These are phyloP conservation scores for Labrus mixtus DNA, from an alignment of 2,113 vertebrate genomes.

Conservation along the genomic window DNA sequence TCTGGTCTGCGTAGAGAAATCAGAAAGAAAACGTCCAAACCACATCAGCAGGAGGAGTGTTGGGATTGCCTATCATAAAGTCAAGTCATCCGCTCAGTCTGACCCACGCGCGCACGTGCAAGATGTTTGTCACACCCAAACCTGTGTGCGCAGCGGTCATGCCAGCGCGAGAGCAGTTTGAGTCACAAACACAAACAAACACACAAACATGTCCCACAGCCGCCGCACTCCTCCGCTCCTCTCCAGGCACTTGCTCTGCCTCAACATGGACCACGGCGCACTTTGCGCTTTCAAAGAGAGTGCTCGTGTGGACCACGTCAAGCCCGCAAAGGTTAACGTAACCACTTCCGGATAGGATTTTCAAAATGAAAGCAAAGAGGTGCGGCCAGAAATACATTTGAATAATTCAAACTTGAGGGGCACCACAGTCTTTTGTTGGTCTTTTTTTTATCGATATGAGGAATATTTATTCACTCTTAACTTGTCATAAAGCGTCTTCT, in stretches of 20 bases:
- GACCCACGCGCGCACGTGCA: slow-evolving; percentile 17
- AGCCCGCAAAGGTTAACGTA: fast-evolving
- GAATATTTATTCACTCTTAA: too few species aligned
- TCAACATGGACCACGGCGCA: slow-evolving; percentile 14
- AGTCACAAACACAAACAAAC: background rate
- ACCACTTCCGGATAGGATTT: slow-evolving; percentile 12
- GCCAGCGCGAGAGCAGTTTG: slow-evolving; percentile 7
- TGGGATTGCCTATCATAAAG: background rate
- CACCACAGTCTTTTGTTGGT: background rate
- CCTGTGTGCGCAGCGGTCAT: slow-evolving; percentile 53
- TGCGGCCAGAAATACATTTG: background rate
- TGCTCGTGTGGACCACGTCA: slow-evolving; percentile 4
- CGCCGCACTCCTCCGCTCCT: background rate
- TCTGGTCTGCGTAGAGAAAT: slow-evolving; percentile 26
- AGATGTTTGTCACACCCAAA: slow-evolving; percentile 74
- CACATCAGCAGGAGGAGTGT: slow-evolving; percentile 18
- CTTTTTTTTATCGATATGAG: too few species aligned
- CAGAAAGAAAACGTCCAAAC: slow-evolving; percentile 13
- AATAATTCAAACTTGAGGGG: background rate
- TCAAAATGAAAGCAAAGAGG: slow-evolving; percentile 42
- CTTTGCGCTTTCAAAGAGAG: slow-evolving; percentile 20
- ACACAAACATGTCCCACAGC: background rate
- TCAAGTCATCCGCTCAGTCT: slow-evolving; percentile 49
- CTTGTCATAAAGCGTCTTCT: too few species aligned
- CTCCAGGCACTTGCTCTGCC: background rate